Percentiles rank a stretch among this genome's conserved stretches.
Conservation (phyloP, 2,888 invertebrate genomes). For the Panopea generosa region DNA sequence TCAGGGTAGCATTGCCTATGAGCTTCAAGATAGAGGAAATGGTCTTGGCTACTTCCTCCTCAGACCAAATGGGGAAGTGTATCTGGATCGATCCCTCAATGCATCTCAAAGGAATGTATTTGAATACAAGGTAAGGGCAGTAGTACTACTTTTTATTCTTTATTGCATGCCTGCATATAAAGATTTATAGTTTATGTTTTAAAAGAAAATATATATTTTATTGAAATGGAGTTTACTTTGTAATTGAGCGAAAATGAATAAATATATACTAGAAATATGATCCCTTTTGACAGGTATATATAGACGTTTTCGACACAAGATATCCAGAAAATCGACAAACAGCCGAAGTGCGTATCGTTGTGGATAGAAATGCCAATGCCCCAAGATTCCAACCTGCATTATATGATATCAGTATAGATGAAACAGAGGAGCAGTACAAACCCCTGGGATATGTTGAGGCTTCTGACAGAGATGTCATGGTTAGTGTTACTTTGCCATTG, state of each 20-base stretch:
- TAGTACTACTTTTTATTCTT: too few relatives aligned
- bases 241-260: too few relatives aligned
- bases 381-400: slow-evolving; percentile 55
- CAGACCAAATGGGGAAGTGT: slow-evolving; percentile 41
- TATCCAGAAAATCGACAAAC: slow-evolving; percentile 64
- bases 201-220: too few relatives aligned
- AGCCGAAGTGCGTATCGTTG: slow-evolving; percentile 64
- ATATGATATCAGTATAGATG: slow-evolving; percentile 42
- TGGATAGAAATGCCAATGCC: slow-evolving; percentile 61
- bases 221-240: too few relatives aligned
- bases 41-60: slow-evolving; percentile 63
- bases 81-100: slow-evolving; percentile 45
- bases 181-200: too few relatives aligned
- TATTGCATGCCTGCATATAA: too few relatives aligned
- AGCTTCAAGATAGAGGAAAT: slow-evolving; percentile 42
- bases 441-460: slow-evolving; percentile 55
- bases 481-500: too few relatives aligned
- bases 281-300: slow-evolving; percentile 45
- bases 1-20: slow-evolving; percentile 62
- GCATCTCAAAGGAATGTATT: slow-evolving; percentile 52
- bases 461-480: slow-evolving; percentile 60
- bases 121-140: slow-evolving; percentile 46
- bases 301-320: slow-evolving; percentile 61
- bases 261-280: too few relatives aligned
- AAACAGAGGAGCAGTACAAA: slow-evolving; percentile 26